Evolutionary conservation across 2,797 vertebrate genomes (phyloP), one percentile per base, ranked within the genome.

Genomic region (Pelochelys cantorii): DNA sequence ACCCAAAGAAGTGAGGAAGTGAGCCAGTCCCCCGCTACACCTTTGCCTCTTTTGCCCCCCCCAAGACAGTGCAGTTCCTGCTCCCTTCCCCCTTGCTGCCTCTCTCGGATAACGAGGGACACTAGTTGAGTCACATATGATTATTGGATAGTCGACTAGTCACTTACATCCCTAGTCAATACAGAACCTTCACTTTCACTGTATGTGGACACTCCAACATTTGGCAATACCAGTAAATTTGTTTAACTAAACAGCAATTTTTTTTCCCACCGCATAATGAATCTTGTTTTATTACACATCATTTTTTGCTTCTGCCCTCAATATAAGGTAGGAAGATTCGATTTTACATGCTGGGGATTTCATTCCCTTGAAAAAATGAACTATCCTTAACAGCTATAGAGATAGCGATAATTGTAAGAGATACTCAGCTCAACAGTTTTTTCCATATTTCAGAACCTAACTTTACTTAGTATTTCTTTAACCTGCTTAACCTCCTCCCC

Each of bases 381-480:
- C 53, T 1, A 20, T 20, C 23, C 7, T 80, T 57, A 65, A 31
- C 1, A 10, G 1, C 79, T 0, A 23, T 0, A 18, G 56, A n/a
- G n/a, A n/a, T n/a, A n/a, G n/a, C n/a, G n/a, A n/a, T n/a, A 56
- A 12, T 0, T 1, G 55, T 14, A 15, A 1, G 48, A 56, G 31
- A 17, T 0, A 5, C 53, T 7, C 86, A 77, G 34, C 34, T 22
- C 20, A 37, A 71, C 68, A 77, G 0, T 14, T 37, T 20, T 0
- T 11, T 23, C 86, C 48, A 54, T 5, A 1, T 0, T 14, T 31
- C 0, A 11, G 80, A 22, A 86, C 0, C 31, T 0, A 37, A 37
- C n/a, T 37, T 34, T 20, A 71, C n/a, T 71, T 9, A 23, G 8
- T 37, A 71, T 37, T 18, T 56, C 5, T 77, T 79, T 31, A 85